Percentiles rank a stretch among this genome's conserved stretches.
Evolutionary conservation across 1,140 invertebrate species (phyloP).

Genomic region (Lithobius niger): DNA sequence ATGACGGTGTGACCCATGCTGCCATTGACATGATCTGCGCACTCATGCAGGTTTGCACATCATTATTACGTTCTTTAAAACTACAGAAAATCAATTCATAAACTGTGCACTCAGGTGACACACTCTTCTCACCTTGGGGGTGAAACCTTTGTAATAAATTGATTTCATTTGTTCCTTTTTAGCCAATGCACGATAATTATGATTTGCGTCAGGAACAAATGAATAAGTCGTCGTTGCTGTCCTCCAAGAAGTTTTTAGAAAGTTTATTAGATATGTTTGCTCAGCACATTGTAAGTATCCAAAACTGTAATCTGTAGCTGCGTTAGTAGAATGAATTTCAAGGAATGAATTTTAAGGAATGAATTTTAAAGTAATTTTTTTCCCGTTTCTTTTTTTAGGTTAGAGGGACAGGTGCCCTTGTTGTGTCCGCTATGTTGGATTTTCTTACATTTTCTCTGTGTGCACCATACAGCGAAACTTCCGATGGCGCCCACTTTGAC

Average conservation of each 20-base stretch:
- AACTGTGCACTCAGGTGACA: too few species aligned
- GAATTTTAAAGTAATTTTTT: too few species aligned
- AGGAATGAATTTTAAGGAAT: too few species aligned
- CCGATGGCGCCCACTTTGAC: constrained; percentile 95
- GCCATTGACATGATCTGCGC: constrained; percentile 95
- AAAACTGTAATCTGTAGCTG: too few species aligned
- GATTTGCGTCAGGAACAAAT: constrained; percentile 88
- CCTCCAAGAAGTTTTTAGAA: constrained; percentile 83
- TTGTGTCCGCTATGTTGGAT: constrained; percentile 83
- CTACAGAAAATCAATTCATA: too few species aligned
- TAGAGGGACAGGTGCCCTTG: constrained; percentile 49
- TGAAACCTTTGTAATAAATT: too few species aligned
- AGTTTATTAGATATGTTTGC: constrained; percentile 89
- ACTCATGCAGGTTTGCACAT: constrained; percentile 75
- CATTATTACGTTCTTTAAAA: too few species aligned
- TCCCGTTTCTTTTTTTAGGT: constrained; percentile 40
- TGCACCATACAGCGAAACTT: constrained; percentile 98
- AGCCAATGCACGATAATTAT: constrained; percentile 94
- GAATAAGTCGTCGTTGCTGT: constrained; percentile 91
- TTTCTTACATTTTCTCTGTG: constrained; percentile 97
- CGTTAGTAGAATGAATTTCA: too few species aligned
- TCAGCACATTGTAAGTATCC: constrained; percentile 74
- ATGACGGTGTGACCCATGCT: constrained; percentile 83
- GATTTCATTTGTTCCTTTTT: too few species aligned
- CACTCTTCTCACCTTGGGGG: too few species aligned